Evolutionary conservation across 30 jellyfish, hydroid and myxozoan genomes (phyloP).

Genomic region (Turritopsis dohrnii): DNA sequence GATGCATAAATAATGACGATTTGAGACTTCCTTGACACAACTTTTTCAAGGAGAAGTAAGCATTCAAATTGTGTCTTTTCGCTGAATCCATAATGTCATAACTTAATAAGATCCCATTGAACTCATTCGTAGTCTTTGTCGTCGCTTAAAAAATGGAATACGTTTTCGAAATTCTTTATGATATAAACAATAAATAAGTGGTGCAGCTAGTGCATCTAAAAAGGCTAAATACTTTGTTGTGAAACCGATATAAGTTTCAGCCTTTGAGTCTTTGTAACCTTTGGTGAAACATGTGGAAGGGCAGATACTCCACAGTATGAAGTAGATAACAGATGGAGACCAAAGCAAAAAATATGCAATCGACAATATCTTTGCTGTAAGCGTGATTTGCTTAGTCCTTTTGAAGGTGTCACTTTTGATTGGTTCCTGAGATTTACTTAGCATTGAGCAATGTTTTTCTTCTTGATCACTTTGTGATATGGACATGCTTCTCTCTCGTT

Average conservation of each 20-base stretch:
- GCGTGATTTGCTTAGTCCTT: not conserved
- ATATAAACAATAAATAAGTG: constrained; percentile 17
- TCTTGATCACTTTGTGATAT: not conserved
- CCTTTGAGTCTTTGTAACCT: constrained; percentile 1
- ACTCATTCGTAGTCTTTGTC: too few relatives aligned
- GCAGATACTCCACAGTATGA: not conserved
- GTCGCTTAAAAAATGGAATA: not conserved
- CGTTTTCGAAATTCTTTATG: constrained; percentile 15
- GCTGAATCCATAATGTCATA: too few relatives aligned
- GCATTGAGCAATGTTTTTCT: not conserved
- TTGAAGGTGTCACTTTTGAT: not conserved
- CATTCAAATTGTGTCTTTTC: too few relatives aligned
- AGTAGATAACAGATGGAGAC: constrained; percentile 28
- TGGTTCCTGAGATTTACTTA: not conserved
- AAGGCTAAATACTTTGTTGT: not conserved
- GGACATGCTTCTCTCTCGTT: not conserved
- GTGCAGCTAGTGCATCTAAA: constrained; percentile 20
- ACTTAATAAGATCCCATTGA: too few relatives aligned
- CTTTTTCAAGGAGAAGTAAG: too few relatives aligned
- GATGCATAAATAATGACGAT: too few relatives aligned
- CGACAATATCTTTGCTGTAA: not conserved
- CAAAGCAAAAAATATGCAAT: constrained; percentile 1
- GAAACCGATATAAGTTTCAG: constrained; percentile 16
- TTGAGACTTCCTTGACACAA: too few relatives aligned
- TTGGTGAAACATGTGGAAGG: not conserved